These are phyloP conservation scores for Naso thynnoides DNA, from an alignment of 2,797 vertebrate genomes.

Conservation along the genomic window DNA sequence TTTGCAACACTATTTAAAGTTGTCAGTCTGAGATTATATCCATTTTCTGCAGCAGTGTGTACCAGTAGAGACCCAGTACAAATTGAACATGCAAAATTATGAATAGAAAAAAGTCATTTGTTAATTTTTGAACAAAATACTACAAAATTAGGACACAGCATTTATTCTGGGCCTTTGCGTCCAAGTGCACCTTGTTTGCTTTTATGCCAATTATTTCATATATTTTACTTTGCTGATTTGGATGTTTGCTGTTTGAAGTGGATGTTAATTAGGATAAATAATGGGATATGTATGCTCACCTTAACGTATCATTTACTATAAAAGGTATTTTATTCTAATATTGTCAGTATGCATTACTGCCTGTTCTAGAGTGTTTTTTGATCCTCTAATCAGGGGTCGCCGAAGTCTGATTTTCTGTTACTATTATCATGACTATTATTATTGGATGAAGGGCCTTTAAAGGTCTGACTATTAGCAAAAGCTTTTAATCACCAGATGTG, in stretches of 20 bases:
- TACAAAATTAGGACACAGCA: too few relatives aligned
- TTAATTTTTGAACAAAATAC: too few relatives aligned
- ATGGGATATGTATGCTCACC: too few relatives aligned
- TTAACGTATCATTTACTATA: too few relatives aligned
- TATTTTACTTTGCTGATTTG: neutral
- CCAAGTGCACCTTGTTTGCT: conserved; percentile 2
- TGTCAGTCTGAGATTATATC: neutral
- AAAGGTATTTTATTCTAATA: neutral
- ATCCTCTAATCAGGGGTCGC: too few relatives aligned
- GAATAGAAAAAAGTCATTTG: too few relatives aligned
- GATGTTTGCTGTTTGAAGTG: neutral
- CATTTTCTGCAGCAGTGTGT: neutral
- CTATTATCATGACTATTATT: too few relatives aligned
- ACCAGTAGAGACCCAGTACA: neutral
- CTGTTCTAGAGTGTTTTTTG: neutral
- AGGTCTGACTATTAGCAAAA: neutral
- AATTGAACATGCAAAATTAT: neutral
- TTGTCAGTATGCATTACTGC: neutral
- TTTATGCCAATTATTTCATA: neutral
- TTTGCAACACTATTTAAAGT: neutral
- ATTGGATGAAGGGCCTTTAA: neutral
- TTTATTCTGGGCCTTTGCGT: conserved; percentile 16
- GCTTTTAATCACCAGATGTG: neutral
- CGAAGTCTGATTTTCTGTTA: neutral
- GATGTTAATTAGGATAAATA: neutral